phyloP scores from a whole-genome alignment of 2,797 vertebrate species.

The Calcarius lapponicus region DNA sequence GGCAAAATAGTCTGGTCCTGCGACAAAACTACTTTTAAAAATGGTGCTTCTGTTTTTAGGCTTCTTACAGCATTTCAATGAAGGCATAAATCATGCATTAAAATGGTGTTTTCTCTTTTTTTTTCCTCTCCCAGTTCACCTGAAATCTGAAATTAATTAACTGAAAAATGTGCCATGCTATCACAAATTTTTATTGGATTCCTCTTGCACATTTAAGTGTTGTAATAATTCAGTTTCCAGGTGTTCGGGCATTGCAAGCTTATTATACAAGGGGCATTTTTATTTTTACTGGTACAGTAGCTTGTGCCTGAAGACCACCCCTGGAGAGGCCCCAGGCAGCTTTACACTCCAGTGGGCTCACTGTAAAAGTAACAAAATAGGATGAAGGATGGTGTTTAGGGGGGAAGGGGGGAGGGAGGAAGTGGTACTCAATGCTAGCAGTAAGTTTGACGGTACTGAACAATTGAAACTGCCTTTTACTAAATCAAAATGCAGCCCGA shows the following conservation, averaged over 20 bases:
- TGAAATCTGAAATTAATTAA: slow-evolving; percentile 26
- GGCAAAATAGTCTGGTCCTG: background rate
- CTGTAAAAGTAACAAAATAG: slow-evolving; percentile 41
- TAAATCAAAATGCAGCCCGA: background rate
- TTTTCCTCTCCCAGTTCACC: background rate
- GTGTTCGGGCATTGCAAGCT: background rate
- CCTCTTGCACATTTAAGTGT: background rate
- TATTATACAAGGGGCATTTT: background rate
- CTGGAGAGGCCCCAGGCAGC: background rate
- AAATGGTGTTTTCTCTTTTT: background rate
- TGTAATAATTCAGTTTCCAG: slow-evolving; percentile 23
- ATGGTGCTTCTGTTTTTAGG: background rate
- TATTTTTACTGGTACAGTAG: slow-evolving; percentile 8
- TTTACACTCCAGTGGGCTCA: slow-evolving; percentile 32
- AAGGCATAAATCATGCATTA: background rate
- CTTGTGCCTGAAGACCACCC: slow-evolving; percentile 44
- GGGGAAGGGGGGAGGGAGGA: rapidly evolving
- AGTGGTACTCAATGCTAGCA: background rate
- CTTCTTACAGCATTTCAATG: background rate
- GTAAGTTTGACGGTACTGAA: background rate
- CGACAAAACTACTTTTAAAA: background rate
- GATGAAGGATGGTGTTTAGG: background rate
- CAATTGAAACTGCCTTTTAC: background rate
- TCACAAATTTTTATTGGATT: background rate
- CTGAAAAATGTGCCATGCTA: background rate